phyloP scores from a whole-genome alignment of 2,797 vertebrate species.

The Buphagus erythrorhynchus region DNA sequence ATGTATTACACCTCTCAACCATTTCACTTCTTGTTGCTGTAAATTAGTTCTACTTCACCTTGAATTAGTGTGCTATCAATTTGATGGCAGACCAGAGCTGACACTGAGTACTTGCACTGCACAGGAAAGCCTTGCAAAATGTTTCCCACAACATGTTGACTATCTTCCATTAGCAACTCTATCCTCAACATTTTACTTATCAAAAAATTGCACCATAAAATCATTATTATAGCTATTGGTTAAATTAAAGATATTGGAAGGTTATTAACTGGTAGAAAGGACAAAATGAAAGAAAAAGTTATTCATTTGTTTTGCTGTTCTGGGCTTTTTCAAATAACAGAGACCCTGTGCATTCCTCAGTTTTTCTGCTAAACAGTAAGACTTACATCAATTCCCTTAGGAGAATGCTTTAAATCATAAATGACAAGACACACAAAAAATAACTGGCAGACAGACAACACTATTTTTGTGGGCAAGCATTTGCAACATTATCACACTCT shows the following conservation, averaged over 20 bases:
- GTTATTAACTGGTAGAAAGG: background rate
- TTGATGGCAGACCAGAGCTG: background rate
- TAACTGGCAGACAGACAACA: background rate
- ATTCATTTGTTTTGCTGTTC: background rate
- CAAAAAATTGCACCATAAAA: background rate
- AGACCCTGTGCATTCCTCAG: background rate
- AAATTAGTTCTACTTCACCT: background rate
- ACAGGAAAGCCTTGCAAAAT: background rate
- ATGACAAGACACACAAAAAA: background rate
- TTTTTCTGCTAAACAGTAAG: background rate
- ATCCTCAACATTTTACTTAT: background rate
- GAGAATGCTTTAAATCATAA: background rate
- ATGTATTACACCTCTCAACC: background rate
- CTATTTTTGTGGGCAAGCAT: background rate
- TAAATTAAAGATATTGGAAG: background rate
- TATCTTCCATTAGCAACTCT: background rate
- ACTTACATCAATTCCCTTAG: background rate
- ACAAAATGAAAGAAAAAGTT: background rate
- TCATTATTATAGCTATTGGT: background rate
- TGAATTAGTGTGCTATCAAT: background rate
- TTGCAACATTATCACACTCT: background rate
- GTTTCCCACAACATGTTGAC: background rate
- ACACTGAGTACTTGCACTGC: background rate
- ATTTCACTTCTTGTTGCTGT: background rate
- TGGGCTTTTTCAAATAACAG: background rate